Evolutionary conservation across 2,888 invertebrate species (phyloP).

Genomic region (Prosapia bicincta): DNA sequence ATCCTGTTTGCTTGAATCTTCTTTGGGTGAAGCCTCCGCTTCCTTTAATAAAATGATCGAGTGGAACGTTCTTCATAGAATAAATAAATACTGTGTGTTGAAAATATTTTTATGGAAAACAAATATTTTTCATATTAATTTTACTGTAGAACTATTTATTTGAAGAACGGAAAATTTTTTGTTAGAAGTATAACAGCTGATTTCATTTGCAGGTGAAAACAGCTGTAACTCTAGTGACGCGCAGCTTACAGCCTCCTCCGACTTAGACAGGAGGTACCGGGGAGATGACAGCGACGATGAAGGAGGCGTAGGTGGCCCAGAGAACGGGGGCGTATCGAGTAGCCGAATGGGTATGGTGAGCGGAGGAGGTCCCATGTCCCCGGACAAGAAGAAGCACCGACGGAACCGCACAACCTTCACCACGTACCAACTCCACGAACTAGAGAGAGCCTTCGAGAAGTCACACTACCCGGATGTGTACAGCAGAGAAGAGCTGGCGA

Average conservation of each 20-base stretch:
- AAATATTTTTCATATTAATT: too few relatives aligned
- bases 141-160: too few relatives aligned
- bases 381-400: conserved; percentile 90
- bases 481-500: conserved; percentile 93
- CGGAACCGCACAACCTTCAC: conserved; percentile 98
- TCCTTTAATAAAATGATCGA: too few relatives aligned
- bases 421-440: conserved; percentile 95
- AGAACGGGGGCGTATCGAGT: conserved; percentile 1
- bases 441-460: conserved; percentile 94
- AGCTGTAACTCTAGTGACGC: conserved; percentile 73
- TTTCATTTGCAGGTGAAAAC: conserved; percentile 50
- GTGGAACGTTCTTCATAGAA: too few relatives aligned
- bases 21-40: too few relatives aligned
- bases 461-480: conserved; percentile 99
- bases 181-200: too few relatives aligned
- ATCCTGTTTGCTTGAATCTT: too few relatives aligned
- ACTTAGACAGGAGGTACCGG: conserved; percentile 19
- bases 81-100: too few relatives aligned
- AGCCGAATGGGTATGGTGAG: conserved; percentile 59
- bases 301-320: conserved; percentile 28
- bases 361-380: conserved; percentile 52
- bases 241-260: conserved; percentile 44
- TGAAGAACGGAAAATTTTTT: too few relatives aligned
- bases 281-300: conserved; percentile 53
- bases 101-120: too few relatives aligned